Evolutionary conservation across 2,113 vertebrate species (phyloP), one percentile per base, ranked within the genome.

Genomic region (Anoplopoma fimbria): DNA sequence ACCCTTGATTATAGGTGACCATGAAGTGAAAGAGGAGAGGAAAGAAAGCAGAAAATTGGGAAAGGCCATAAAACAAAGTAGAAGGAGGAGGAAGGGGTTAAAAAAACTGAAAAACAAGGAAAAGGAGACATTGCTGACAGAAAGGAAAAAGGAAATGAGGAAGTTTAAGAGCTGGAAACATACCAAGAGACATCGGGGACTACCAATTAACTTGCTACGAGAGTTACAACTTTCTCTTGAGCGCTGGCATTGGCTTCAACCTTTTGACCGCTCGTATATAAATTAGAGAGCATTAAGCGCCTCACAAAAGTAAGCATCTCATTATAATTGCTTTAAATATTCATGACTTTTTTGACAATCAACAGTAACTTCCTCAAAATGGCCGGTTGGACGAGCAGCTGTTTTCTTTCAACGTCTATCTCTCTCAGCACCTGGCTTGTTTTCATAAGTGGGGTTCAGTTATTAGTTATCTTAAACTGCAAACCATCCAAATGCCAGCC

Each of bases 191-290:
- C 88, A 90, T 87, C 67, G 55, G 64, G 33, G n/a, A n/a, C 80
- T 36, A 86, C 81, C 91, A 93, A 92, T 92, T 93, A 93, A 75
- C 82, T 82, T 21, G 65, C 84, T 82, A 13, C 23, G 36, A 71
- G 74, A 87, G 69, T 81, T 87, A 80, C 3, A 61, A 25, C 67
- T 74, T 81, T 83, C 86, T 90, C 81, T 55, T 9, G 75, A 85
- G 85, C 81, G 64, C 87, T 82, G 36, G 49, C 79, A 14, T 47
- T 14, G 61, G 60, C 81, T 69, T 88, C 83, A 87, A 92, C 90
- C 92, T 92, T 92, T 90, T 84, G 85, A 87, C 89, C 67, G 33
- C 86, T 90, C 92, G 85, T 90, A 82, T 88, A 91, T 91, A 91
- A 92, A 85, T 87, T 77, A 85, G 61, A 90, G 84, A 64, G 83